Evolutionary conservation across 1,140 invertebrate species (phyloP), one percentile per base, ranked within the genome.

Genomic region (Lethocerus indicus): DNA sequence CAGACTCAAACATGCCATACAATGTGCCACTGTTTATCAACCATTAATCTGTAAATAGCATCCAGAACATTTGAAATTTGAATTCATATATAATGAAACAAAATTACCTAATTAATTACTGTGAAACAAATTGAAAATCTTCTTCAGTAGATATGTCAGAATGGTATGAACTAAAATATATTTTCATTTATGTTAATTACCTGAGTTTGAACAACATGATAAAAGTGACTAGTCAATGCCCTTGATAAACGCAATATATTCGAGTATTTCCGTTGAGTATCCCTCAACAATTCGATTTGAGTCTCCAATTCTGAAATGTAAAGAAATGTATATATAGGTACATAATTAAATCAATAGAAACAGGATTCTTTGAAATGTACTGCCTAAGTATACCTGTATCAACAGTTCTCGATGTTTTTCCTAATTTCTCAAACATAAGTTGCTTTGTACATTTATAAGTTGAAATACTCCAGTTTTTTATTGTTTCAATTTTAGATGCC

Each of bases 371-470:
- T 23, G 12, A 48, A 47, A 16, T 9, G 7, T 16, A 45, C 2
- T 42, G 2, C 26, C 2, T 29, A 40, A 39, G 50, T 27, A 64
- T 63, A 84, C 81, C 87, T 57, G 84, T 76, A 67, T 94, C 88
- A 48, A 90, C 81, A 28, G 91, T 95, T 52, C 87, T 72, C 14
- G 87, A 87, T 32, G 85, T 81, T 71, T 94, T 94, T 2, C 92
- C 92, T 39, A 96, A 69, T 67, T 89, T 92, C 64, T 96, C 91
- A 60, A 91, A 87, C 66, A 97, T 80, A 37, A 93, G 71, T 64
- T 97, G 92, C 56, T 87, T 87, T 0, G 91, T 95, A 62, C 90
- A 96, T 67, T 96, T 96, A 62, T 93, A 96, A 1, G 92, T 95
- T 48, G 90, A 93, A 61, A 95, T 86, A 60, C 89, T 88, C 93